A percentile compares a stretch with the other conserved stretches of the same genome.
Conservation (phyloP, 2,888 invertebrate genomes). For the Euplexia lucipara region DNA sequence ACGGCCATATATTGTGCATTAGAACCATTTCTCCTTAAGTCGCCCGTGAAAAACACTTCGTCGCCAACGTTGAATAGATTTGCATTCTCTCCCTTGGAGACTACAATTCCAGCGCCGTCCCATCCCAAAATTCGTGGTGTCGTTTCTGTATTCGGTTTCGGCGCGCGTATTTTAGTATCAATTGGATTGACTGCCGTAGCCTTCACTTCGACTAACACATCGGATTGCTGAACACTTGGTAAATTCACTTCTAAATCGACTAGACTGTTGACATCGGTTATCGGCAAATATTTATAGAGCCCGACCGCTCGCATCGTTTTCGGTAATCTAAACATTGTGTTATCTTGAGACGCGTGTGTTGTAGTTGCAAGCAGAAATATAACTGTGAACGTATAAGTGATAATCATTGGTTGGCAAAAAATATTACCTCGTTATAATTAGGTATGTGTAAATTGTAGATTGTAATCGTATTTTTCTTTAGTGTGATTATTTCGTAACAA, state of each 20-base stretch:
- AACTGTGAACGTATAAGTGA: conserved; percentile 35
- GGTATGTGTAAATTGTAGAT: conserved; percentile 16
- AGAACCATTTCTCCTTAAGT: conserved; percentile 78
- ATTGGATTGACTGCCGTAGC: conserved; percentile 85
- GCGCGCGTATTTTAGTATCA: conserved; percentile 83
- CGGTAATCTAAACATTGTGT: conserved; percentile 71
- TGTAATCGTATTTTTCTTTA: conserved; percentile 21
- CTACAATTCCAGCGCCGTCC: conserved; percentile 84
- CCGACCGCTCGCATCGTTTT: conserved; percentile 86
- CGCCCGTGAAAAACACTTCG: conserved; percentile 84
- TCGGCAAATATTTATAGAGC: conserved; percentile 84
- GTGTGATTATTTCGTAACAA: conserved; percentile 26
- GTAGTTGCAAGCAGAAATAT: conserved; percentile 19
- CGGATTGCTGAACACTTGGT: conserved; percentile 74
- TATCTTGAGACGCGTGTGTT: conserved; percentile 38
- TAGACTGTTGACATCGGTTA: conserved; percentile 79
- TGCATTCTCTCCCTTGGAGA: conserved; percentile 76
- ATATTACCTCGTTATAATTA: conserved; percentile 14
- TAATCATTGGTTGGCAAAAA: conserved; percentile 20
- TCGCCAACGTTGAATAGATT: conserved; percentile 80
- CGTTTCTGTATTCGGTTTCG: conserved; percentile 77
- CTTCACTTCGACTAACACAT: conserved; percentile 83
- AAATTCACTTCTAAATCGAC: conserved; percentile 81
- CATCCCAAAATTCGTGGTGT: conserved; percentile 81
- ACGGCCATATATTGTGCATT: conserved; percentile 84